Percentiles rank a stretch among this genome's conserved stretches.
phyloP scores from a whole-genome alignment of 2,888 invertebrate genomes.

The Limnephilus marmoratus region DNA sequence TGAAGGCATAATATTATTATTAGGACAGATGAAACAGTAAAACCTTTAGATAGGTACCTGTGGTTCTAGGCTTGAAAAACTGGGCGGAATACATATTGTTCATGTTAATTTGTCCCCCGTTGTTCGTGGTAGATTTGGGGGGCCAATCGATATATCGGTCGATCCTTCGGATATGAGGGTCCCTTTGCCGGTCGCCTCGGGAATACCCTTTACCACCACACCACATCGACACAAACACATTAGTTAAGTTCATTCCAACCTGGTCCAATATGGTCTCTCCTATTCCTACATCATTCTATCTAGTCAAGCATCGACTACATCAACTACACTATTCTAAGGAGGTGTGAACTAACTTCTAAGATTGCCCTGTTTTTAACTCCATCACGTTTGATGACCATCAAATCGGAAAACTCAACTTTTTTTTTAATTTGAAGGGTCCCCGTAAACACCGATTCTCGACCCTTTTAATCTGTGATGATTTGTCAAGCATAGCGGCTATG shows the following conservation, averaged over 20 bases:
- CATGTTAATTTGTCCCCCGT: constrained; percentile 57
- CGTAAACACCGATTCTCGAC: no score
- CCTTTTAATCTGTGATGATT: not conserved
- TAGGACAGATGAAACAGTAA: not conserved
- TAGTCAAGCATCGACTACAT: no score
- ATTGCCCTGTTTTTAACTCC: no score
- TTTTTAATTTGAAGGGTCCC: no score
- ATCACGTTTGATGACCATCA: no score
- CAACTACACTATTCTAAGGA: no score
- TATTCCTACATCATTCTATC: no score
- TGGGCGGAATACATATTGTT: constrained; percentile 63
- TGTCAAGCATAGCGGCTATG: not conserved
- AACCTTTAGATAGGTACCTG: constrained; percentile 61
- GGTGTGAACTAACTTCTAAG: no score
- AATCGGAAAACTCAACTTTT: no score
- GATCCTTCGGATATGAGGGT: constrained; percentile 69
- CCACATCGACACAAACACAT: constrained; percentile 18
- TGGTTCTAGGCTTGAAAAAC: constrained; percentile 61
- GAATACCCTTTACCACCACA: constrained; percentile 63
- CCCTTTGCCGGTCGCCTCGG: constrained; percentile 74
- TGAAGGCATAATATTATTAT: not conserved
- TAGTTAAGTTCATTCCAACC: not conserved
- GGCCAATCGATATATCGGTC: constrained; percentile 65
- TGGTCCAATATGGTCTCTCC: not conserved
- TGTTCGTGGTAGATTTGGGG: constrained; percentile 52